Conservation (phyloP, 2,888 invertebrate genomes). For the Andrena hattorfiana region DNA sequence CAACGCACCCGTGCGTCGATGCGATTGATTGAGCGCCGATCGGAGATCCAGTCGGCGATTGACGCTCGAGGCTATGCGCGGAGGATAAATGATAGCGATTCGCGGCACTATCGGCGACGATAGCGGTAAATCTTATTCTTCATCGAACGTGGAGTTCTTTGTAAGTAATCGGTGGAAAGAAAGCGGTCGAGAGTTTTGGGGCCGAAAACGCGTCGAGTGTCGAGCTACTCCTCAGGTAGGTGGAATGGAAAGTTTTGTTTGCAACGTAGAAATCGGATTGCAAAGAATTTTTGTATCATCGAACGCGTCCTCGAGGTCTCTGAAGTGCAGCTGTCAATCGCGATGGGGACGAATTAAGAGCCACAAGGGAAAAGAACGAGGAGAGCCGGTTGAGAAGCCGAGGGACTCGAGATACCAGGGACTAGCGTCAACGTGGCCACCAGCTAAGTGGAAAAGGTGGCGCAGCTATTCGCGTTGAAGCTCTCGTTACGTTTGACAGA, state of each 20-base stretch:
- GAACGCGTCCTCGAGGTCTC: neutral
- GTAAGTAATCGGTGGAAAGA: constrained; percentile 20
- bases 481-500: constrained; percentile 47
- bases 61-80: constrained; percentile 9
- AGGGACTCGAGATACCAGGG: neutral
- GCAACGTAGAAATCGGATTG: neutral
- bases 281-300: neutral
- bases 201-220: constrained; percentile 1
- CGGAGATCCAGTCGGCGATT: constrained; percentile 3
- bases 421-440: constrained; percentile 4
- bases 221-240: neutral
- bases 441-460: neutral
- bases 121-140: neutral
- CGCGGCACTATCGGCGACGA: neutral
- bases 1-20: neutral
- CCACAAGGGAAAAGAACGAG: neutral
- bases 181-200: constrained; percentile 35
- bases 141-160: neutral
- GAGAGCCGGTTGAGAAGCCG: neutral
- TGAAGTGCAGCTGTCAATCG: neutral
- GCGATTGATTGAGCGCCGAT: constrained; percentile 1
- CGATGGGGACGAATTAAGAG: neutral
- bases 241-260: constrained; percentile 32
- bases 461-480: constrained; percentile 13
- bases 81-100: constrained; percentile 20